Conservation (phyloP, 1,140 invertebrate species). For the Palaemon carinicauda region DNA sequence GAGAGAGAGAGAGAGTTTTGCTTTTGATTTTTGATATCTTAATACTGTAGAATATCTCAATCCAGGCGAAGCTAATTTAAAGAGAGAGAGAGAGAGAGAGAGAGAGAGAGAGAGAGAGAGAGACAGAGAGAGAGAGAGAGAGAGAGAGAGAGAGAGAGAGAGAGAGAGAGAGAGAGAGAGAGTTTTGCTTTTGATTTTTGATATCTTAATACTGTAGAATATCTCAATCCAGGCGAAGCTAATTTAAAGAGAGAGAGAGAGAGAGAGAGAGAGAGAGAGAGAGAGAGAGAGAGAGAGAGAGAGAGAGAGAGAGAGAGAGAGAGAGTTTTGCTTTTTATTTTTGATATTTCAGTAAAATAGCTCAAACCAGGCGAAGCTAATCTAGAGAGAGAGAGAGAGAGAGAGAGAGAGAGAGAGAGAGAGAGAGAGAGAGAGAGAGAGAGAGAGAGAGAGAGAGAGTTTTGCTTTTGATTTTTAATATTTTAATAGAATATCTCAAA, state of each 20-base stretch:
- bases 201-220: too few relatives aligned
- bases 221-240: too few relatives aligned
- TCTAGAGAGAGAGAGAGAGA: background rate
- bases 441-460: background rate
- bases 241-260: background rate
- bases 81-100: background rate
- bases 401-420: background rate
- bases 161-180: background rate
- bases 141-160: background rate
- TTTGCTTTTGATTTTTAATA: too few relatives aligned
- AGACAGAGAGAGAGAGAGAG: background rate
- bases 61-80: too few relatives aligned
- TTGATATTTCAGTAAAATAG: too few relatives aligned
- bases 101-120: background rate
- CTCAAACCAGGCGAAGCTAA: too few relatives aligned
- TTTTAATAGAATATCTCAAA: background rate
- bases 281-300: background rate
- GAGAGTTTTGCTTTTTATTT: too few relatives aligned
- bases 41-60: too few relatives aligned
- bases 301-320: background rate
- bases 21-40: too few relatives aligned
- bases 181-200: too few relatives aligned
- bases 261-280: background rate
- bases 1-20: background rate
- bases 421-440: background rate